These are phyloP conservation scores for Cremastinae sp. DNA, from an alignment of 2,888 invertebrate species.

Conservation along the genomic window DNA sequence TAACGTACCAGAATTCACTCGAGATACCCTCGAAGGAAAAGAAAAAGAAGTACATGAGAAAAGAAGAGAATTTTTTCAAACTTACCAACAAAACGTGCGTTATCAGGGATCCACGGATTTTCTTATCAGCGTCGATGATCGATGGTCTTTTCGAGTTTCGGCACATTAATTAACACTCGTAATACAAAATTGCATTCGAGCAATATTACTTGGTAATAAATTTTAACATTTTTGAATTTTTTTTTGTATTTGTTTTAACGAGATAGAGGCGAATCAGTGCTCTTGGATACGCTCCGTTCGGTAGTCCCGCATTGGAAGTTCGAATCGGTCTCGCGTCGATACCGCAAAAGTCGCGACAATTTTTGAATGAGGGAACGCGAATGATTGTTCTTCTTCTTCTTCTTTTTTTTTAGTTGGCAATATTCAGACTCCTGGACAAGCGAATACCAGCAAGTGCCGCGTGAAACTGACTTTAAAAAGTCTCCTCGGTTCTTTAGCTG, in stretches of 20 bases:
- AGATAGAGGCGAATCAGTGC: no score
- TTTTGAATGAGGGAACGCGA: background rate
- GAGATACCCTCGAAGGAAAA: background rate
- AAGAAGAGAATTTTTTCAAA: background rate
- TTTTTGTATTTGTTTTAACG: background rate
- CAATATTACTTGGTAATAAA: background rate
- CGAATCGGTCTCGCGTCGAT: background rate
- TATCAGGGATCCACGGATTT: background rate
- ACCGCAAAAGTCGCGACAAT: background rate
- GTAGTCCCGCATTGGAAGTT: no score
- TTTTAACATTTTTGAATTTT: background rate
- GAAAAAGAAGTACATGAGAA: background rate
- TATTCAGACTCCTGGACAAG: constrained; percentile 50
- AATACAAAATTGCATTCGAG: constrained; percentile 24
- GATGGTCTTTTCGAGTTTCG: constrained; percentile 53
- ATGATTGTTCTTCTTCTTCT: background rate
- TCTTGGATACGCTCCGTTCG: no score
- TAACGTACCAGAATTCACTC: background rate
- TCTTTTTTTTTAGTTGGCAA: background rate
- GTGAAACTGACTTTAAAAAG: constrained; percentile 72
- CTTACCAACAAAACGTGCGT: constrained; percentile 34
- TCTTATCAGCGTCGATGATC: constrained; percentile 49
- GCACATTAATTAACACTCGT: constrained; percentile 56
- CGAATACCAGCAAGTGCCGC: constrained; percentile 67
- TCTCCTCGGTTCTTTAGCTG: constrained; percentile 68